A percentile compares a stretch with the other conserved stretches of the same genome.
Conservation (phyloP, 2,888 invertebrate species). For the Willowsia nigromaculata region DNA sequence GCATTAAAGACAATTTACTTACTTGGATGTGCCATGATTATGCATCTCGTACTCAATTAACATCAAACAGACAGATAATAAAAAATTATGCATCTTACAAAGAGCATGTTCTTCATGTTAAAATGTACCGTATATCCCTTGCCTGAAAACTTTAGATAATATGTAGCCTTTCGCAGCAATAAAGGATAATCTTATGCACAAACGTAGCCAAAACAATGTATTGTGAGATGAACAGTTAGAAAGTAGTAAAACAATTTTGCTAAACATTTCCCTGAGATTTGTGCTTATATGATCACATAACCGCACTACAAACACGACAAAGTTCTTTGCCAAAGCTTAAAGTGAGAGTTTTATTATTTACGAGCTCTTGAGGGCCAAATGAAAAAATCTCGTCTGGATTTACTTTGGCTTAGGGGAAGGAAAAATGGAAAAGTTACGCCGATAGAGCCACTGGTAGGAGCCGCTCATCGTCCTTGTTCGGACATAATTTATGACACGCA, state of each 20-base stretch:
- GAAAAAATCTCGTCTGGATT: constrained; percentile 25
- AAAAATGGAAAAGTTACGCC: not conserved
- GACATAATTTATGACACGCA: not conserved
- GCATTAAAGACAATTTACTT: too few species aligned
- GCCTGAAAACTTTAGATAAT: too few species aligned
- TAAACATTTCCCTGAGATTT: not conserved
- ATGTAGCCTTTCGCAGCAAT: not conserved
- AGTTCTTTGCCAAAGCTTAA: not conserved
- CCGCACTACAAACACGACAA: not conserved
- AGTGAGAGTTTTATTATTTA: constrained; percentile 51
- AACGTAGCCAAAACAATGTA: not conserved
- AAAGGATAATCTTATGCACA: not conserved
- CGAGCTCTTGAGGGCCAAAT: constrained; percentile 57
- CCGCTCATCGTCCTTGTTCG: not conserved
- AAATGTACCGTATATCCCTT: too few species aligned
- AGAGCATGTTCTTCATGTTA: too few species aligned
- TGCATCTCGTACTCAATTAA: too few species aligned
- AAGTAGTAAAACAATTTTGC: not conserved
- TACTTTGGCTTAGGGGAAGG: not conserved
- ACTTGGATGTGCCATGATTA: too few species aligned
- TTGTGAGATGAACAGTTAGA: not conserved
- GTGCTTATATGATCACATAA: not conserved
- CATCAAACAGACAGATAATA: too few species aligned
- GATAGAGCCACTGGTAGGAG: not conserved
- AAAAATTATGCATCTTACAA: too few species aligned